Percentiles rank a stretch among this genome's conserved stretches.
Evolutionary conservation across 2,113 vertebrate species (phyloP).

Genomic region (Platanista minor): DNA sequence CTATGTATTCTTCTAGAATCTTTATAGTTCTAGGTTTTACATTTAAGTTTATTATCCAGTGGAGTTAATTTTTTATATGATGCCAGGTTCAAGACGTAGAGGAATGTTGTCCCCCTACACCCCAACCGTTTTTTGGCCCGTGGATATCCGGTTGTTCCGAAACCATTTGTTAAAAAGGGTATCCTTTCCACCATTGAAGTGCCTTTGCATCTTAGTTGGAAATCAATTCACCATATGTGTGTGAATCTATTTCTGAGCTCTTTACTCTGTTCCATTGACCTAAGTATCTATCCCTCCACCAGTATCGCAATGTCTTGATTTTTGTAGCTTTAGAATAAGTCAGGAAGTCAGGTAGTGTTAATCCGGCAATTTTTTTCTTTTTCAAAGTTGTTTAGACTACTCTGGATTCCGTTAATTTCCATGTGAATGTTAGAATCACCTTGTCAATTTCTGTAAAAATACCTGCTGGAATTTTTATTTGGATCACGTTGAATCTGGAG

Average conservation of each 20-base stretch:
- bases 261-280: not conserved
- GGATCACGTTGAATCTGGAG: not conserved
- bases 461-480: not conserved
- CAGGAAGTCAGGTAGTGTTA: not conserved
- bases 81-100: not conserved
- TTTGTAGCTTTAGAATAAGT: not conserved
- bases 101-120: not conserved
- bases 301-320: not conserved
- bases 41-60: not conserved
- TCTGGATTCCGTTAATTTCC: conserved; percentile 25
- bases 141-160: not conserved
- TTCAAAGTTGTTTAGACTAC: not conserved
- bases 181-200: not conserved
- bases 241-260: not conserved
- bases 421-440: not conserved
- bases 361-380: not conserved
- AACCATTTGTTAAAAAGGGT: not conserved
- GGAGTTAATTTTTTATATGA: not conserved
- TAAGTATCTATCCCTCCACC: not conserved
- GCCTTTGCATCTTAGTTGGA: not conserved
- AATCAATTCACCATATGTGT: not conserved
- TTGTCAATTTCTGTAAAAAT: conserved; percentile 13
- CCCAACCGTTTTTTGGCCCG: not conserved
- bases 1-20: not conserved
- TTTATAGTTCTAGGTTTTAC: not conserved